Evolutionary conservation across 2,797 vertebrate species (phyloP).

Genomic region (Lagodon rhomboides): DNA sequence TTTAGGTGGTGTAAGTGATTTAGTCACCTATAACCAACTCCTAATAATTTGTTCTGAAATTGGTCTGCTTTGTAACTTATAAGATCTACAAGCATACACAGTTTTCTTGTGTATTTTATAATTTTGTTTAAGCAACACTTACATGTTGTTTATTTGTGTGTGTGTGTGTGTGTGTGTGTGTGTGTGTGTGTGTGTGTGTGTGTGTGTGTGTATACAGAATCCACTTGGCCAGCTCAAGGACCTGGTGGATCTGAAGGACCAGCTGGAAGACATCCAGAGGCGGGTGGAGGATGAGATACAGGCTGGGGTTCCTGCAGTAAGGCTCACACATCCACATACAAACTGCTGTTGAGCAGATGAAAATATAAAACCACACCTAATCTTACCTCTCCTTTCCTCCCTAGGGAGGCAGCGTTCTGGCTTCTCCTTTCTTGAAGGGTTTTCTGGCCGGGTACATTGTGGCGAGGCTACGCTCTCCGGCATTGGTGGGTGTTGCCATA

Average conservation of each 20-base stretch:
- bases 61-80: not conserved
- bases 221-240: conserved; percentile 91
- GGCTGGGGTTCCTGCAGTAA: conserved; percentile 91
- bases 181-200: not conserved
- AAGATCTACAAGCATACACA: not conserved
- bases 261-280: conserved; percentile 92
- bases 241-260: conserved; percentile 92
- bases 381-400: conserved; percentile 4
- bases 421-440: conserved; percentile 95
- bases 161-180: not conserved
- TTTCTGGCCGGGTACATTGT: conserved; percentile 94
- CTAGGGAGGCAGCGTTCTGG: conserved; percentile 92
- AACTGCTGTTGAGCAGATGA: not conserved
- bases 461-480: conserved; percentile 91
- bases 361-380: conserved; percentile 6
- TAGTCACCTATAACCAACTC: too few species aligned
- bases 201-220: conserved; percentile 76
- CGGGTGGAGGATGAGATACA: conserved; percentile 92
- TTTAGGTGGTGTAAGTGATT: not conserved
- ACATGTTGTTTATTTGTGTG: not conserved
- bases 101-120: not conserved
- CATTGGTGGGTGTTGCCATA: conserved; percentile 89
- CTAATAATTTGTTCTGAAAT: not conserved
- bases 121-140: not conserved
- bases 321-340: conserved; percentile 1